phyloP scores from a whole-genome alignment of 2,113 vertebrate genomes.

The Tetrax tetrax region DNA sequence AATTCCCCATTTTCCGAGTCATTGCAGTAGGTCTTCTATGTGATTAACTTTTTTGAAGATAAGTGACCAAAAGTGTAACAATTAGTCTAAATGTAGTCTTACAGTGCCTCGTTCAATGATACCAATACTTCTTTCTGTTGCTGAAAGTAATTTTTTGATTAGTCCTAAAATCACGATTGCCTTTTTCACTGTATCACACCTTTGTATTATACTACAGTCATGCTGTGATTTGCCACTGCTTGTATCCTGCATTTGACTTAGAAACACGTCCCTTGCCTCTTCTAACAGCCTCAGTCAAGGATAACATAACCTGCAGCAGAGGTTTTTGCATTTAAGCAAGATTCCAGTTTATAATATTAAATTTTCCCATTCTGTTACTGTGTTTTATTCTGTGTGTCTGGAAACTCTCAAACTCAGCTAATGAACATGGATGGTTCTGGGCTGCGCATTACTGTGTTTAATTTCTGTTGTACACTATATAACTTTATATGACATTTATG shows the following conservation, averaged over 20 bases:
- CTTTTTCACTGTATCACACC: not conserved
- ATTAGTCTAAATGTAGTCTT: not conserved
- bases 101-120: not conserved
- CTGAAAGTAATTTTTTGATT: not conserved
- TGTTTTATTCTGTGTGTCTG: not conserved
- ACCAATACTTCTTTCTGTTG: not conserved
- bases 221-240: not conserved
- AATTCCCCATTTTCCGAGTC: not conserved
- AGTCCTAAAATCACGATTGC: not conserved
- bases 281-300: not conserved
- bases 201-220: not conserved
- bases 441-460: not conserved
- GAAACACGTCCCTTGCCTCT: not conserved
- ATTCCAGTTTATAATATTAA: not conserved
- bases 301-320: not conserved
- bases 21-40: not conserved
- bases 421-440: not conserved
- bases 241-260: not conserved
- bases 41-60: not conserved
- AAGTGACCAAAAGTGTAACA: not conserved
- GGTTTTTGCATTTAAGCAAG: not conserved
- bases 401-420: not conserved
- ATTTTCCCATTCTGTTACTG: not conserved
- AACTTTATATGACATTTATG: not conserved
- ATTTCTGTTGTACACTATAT: not conserved